Conservation (phyloP, 2,113 vertebrate species). For the Romanogobio albipinnatus region DNA sequence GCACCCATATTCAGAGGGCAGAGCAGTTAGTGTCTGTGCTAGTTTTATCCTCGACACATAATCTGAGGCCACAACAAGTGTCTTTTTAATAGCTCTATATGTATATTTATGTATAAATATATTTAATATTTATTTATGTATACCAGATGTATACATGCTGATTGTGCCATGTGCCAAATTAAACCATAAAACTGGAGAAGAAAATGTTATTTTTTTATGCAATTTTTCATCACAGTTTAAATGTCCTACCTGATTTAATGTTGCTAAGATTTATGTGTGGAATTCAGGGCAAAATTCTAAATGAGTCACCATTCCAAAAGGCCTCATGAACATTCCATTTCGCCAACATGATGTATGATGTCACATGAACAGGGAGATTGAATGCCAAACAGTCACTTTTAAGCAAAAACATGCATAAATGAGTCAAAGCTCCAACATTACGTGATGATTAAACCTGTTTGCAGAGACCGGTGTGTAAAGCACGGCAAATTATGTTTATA, state of each 20-base stretch:
- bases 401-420: not conserved
- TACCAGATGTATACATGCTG: conserved; percentile 84
- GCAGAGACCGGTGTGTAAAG: not conserved
- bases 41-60: conserved; percentile 63
- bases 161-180: conserved; percentile 88
- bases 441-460: not conserved
- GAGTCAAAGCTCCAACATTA: not conserved
- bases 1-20: conserved; percentile 57
- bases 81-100: conserved; percentile 83
- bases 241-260: conserved; percentile 23
- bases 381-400: not conserved
- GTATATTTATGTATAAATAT: conserved; percentile 85
- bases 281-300: not conserved
- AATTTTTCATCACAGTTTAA: conserved; percentile 9
- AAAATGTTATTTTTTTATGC: conserved; percentile 59
- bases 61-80: conserved; percentile 65
- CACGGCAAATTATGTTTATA: not conserved
- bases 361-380: no score
- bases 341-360: no score
- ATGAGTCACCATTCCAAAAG: not conserved
- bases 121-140: conserved; percentile 87
- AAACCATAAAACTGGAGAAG: conserved; percentile 79
- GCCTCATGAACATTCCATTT: not conserved
- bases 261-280: not conserved
- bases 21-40: conserved; percentile 49